Conservation (phyloP, 92 coral and sea anemone species). For the Porites cylindrica region DNA sequence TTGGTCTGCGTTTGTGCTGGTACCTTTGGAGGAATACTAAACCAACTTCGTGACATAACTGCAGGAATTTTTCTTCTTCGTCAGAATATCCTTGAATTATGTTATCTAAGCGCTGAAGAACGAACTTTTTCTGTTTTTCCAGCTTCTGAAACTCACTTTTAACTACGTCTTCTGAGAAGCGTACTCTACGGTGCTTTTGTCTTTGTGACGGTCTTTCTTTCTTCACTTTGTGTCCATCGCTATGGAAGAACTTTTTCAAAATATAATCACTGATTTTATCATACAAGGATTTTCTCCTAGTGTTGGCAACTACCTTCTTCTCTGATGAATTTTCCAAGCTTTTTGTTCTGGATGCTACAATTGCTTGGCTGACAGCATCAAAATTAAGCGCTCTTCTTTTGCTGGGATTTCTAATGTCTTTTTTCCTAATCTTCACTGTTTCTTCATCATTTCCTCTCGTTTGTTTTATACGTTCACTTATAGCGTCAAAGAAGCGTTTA, state of each 20-base stretch:
- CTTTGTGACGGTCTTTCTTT: neutral
- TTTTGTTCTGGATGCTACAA: neutral
- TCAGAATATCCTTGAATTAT: slow-evolving; percentile 19
- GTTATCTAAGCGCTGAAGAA: slow-evolving; percentile 25
- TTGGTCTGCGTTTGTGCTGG: too few species aligned
- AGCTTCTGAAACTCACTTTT: slow-evolving; percentile 8
- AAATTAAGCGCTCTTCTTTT: slow-evolving; percentile 2
- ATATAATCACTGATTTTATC: slow-evolving; percentile 13
- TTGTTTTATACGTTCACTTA: slow-evolving; percentile 9
- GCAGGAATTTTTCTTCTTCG: slow-evolving; percentile 14
- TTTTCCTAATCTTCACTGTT: neutral
- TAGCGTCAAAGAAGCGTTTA: neutral
- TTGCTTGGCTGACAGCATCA: slow-evolving; percentile 28
- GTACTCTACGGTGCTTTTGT: neutral
- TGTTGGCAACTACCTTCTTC: neutral
- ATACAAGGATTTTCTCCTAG: slow-evolving; percentile 18
- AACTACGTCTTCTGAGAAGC: slow-evolving; percentile 10
- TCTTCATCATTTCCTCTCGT: neutral
- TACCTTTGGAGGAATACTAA: too few species aligned
- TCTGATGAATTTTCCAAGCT: neutral
- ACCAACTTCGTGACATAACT: slow-evolving; percentile 3
- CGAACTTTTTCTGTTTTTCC: neutral
- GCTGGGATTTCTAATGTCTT: neutral
- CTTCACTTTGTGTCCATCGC: neutral
- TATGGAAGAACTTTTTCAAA: neutral